These are phyloP conservation scores for Poliocrania exsul DNA, from an alignment of 2,797 vertebrate species.

Conservation along the genomic window DNA sequence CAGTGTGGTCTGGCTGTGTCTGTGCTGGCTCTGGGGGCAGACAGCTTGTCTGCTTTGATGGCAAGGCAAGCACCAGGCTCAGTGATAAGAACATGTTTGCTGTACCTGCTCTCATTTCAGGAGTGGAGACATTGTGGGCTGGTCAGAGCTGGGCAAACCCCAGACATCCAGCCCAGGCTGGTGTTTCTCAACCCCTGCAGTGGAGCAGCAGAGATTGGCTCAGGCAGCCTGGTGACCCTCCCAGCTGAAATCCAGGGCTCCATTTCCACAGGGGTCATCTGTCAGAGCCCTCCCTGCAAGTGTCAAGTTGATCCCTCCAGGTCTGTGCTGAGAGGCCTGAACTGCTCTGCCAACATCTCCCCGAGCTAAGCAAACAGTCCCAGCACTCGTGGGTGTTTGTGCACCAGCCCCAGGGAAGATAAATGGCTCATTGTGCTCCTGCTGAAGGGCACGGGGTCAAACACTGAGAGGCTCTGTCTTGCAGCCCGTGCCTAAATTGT, in stretches of 20 bases:
- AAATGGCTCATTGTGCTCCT: slow-evolving; percentile 39
- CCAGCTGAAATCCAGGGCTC: not conserved
- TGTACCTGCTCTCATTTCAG: not conserved
- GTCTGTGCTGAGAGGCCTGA: not conserved
- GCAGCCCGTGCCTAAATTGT: slow-evolving; percentile 11
- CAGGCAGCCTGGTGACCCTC: not conserved
- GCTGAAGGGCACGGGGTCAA: slow-evolving; percentile 40
- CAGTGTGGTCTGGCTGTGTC: not conserved
- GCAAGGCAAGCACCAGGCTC: not conserved
- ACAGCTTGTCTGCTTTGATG: not conserved
- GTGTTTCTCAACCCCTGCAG: not conserved
- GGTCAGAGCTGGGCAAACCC: not conserved
- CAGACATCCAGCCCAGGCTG: not conserved
- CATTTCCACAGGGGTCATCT: not conserved
- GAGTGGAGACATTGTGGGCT: not conserved
- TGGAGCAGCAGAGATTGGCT: not conserved
- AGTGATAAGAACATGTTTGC: not conserved
- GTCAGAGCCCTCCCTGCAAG: not conserved
- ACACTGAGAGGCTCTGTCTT: slow-evolving; percentile 26
- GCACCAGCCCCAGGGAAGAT: not conserved
- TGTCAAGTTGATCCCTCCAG: not conserved
- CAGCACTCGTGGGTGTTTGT: not conserved
- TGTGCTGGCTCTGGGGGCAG: not conserved
- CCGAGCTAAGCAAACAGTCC: not conserved
- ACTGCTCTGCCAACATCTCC: not conserved